These are phyloP conservation scores for Atrina japonica DNA, from an alignment of 2,888 invertebrate genomes.

Conservation along the genomic window DNA sequence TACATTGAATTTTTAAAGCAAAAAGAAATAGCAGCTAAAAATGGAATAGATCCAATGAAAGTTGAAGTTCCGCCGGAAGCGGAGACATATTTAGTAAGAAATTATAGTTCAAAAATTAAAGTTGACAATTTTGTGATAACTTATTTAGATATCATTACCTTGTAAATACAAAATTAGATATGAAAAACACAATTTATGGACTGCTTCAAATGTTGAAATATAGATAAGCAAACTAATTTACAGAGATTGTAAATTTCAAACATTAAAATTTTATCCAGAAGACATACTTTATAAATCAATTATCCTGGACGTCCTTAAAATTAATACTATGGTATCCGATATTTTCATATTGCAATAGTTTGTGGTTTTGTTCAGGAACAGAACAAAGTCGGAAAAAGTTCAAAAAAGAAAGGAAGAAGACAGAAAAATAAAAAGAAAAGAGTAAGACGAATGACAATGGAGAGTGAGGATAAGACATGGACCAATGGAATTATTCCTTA, in stretches of 20 bases:
- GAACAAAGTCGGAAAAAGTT: neutral
- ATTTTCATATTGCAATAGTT: no score
- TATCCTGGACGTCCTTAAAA: no score
- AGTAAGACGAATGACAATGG: conserved; percentile 39
- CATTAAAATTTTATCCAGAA: no score
- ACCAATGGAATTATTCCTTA: conserved; percentile 48
- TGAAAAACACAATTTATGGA: no score
- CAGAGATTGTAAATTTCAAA: no score
- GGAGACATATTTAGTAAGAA: conserved; percentile 20
- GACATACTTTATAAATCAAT: no score
- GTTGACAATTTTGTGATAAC: no score
- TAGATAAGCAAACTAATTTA: neutral
- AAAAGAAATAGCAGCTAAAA: conserved; percentile 11
- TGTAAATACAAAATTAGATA: no score
- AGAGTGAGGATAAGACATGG: conserved; percentile 42
- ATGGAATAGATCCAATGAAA: conserved; percentile 20
- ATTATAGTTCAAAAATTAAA: no score
- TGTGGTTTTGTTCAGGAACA: conserved; percentile 6
- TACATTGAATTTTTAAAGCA: conserved; percentile 26
- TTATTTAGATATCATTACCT: no score
- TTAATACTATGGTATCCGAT: no score
- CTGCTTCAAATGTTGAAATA: no score
- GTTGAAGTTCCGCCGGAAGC: conserved; percentile 24
- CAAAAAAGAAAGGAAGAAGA: conserved; percentile 6
- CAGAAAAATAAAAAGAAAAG: conserved; percentile 13